Conservation (phyloP, 2,888 invertebrate genomes). For the Epistrophe grossulariae region DNA sequence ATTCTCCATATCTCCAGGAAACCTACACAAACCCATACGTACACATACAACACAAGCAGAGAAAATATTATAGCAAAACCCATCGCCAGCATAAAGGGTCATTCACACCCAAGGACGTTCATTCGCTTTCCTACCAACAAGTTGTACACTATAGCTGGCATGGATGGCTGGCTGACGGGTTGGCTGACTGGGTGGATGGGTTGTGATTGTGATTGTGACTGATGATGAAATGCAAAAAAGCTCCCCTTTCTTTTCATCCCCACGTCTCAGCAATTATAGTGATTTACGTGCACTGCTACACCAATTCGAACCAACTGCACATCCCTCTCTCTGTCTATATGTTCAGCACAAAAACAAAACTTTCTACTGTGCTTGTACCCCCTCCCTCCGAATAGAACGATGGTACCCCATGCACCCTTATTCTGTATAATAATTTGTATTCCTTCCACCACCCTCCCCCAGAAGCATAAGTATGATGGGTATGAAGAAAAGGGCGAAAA, state of each 20-base stretch:
- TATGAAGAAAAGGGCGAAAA: constrained; percentile 60
- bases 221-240: constrained; percentile 58
- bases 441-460: not conserved
- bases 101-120: constrained; percentile 79
- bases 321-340: constrained; percentile 9
- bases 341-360: constrained; percentile 68
- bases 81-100: constrained; percentile 64
- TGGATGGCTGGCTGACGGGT: not conserved
- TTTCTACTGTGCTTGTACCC: constrained; percentile 54
- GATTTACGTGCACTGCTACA: constrained; percentile 66
- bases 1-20: constrained; percentile 25
- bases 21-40: constrained; percentile 23
- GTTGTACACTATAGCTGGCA: constrained; percentile 52
- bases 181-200: not conserved
- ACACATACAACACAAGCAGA: constrained; percentile 3
- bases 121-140: constrained; percentile 76
- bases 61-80: constrained; percentile 32
- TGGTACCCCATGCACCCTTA: not conserved
- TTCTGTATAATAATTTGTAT: constrained; percentile 67
- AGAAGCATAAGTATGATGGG: not conserved
- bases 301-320: constrained; percentile 21
- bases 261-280: constrained; percentile 58
- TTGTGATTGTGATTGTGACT: not conserved
- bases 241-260: constrained; percentile 40
- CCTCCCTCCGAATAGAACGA: not conserved